phyloP scores from a whole-genome alignment of 2,888 invertebrate species.

The Antheraea yamamai region DNA sequence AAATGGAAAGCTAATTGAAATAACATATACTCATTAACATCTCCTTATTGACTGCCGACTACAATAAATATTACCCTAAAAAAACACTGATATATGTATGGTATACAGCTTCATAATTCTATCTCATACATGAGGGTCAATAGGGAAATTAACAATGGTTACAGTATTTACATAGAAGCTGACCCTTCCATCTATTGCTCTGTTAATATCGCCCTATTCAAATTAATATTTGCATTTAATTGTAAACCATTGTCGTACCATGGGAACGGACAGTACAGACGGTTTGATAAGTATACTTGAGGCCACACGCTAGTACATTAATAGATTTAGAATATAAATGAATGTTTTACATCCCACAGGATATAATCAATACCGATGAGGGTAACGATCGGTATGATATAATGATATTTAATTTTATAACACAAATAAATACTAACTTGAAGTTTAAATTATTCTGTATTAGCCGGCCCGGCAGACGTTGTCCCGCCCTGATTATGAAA shows the following conservation, averaged over 20 bases:
- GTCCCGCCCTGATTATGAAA: no score
- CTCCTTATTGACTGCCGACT: neutral
- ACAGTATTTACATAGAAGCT: constrained; percentile 64
- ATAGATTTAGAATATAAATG: constrained; percentile 21
- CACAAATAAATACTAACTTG: neutral
- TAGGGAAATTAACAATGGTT: constrained; percentile 66
- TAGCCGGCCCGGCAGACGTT: no score
- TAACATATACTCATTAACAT: no score
- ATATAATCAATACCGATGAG: neutral
- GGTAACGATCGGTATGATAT: no score
- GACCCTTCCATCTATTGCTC: constrained; percentile 57
- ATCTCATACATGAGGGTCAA: constrained; percentile 64
- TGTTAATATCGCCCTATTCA: constrained; percentile 61
- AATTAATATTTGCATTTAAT: constrained; percentile 77
- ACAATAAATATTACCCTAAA: neutral
- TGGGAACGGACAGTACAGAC: constrained; percentile 61
- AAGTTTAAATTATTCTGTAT: neutral
- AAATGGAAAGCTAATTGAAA: no score
- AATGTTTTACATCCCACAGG: neutral
- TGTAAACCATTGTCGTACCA: constrained; percentile 71
- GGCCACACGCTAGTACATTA: constrained; percentile 4
- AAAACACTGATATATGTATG: constrained; percentile 23
- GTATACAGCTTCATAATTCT: constrained; percentile 46
- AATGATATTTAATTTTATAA: neutral
- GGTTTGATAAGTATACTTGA: constrained; percentile 10